Evolutionary conservation across 2,888 invertebrate species (phyloP), one percentile per base, ranked within the genome.

Genomic region (Machimus atricapillus): DNA sequence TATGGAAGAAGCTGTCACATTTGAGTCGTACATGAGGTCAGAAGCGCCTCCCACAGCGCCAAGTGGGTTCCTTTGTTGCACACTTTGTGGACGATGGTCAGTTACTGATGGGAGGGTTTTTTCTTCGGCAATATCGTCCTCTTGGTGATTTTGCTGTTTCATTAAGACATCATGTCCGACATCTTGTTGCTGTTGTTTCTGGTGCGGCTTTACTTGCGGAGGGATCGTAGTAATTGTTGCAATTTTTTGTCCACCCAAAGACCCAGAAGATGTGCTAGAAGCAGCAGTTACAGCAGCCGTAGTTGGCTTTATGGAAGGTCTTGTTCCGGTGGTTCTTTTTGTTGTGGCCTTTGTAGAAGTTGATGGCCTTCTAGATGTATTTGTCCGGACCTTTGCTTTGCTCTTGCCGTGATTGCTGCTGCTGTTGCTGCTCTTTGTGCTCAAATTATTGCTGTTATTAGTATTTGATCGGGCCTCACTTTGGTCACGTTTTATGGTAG

Each of bases 1-100:
- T 88, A 93, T 90, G 56, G 92, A 92, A 85, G 92, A 91, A 76
- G 92, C 91, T 90, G 92, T 92, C 88, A 92, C 92, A 90, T 92
- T 91, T 3, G 90, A 89, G 90, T 91, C 92, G 88, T 92, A 92
- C 88, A 91, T 91, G 87, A 92, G 90, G 86, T 91, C 90, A 19
- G 88, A 82, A 74, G 86, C 81, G 27, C 78, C 87, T 88, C 88
- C 89, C 81, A 77, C 89, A 76, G 85, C 88, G 23, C 88, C 88
- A 77, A 87, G 74, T 56, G 89, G 89, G 31, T 88, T 89, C 88
- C 89, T 85, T 87, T 86, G 86, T 85, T 81, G 86, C 8, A 82
- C 46, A 23, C 14, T 82, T 56, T 78, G 81, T 81, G 46, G 46
- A 78, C 56, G 86, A n/a, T 86, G 78, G 78, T 78, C 86, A 66